Percentiles rank a stretch among this genome's conserved stretches.
Evolutionary conservation across 53 echinoderm and acorn worm genomes (phyloP).

Genomic region (Hippasteria phrygiana): DNA sequence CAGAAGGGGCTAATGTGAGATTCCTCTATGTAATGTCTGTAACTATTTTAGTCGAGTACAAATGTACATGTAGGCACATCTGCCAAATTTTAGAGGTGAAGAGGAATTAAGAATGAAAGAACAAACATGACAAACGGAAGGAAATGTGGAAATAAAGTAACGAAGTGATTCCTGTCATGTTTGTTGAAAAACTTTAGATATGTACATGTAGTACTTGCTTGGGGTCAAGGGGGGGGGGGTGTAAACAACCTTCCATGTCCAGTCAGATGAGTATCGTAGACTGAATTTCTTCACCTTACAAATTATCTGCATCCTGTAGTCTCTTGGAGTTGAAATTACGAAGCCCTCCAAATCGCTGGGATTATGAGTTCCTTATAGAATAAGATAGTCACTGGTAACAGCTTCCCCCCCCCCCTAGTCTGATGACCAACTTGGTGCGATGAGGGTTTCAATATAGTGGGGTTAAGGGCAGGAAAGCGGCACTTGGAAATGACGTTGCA

Average conservation of each 20-base stretch:
- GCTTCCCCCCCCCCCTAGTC: too few species aligned
- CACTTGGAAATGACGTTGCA: not conserved
- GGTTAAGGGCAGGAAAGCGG: not conserved
- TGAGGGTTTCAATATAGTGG: not conserved
- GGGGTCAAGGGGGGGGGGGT: not conserved
- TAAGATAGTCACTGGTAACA: too few species aligned
- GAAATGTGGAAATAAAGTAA: conserved; percentile 42
- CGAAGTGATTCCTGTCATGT: conserved; percentile 32
- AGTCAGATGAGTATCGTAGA: not conserved
- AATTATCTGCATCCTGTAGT: conserved; percentile 50
- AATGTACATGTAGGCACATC: not conserved
- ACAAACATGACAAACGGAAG: conserved; percentile 5
- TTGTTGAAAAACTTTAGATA: not conserved
- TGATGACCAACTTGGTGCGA: not conserved
- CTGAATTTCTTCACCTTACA: not conserved
- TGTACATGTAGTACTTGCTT: not conserved
- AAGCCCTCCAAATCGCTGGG: too few species aligned
- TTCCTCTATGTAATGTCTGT: too few species aligned
- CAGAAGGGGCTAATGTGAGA: too few species aligned
- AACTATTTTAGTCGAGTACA: too few species aligned
- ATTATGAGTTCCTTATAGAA: too few species aligned
- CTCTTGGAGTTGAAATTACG: not conserved
- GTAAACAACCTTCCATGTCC: not conserved
- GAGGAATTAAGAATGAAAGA: not conserved
- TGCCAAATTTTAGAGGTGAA: not conserved